Evolutionary conservation across 2,113 vertebrate genomes (phyloP).

Genomic region (Laterallus jamaicensis): DNA sequence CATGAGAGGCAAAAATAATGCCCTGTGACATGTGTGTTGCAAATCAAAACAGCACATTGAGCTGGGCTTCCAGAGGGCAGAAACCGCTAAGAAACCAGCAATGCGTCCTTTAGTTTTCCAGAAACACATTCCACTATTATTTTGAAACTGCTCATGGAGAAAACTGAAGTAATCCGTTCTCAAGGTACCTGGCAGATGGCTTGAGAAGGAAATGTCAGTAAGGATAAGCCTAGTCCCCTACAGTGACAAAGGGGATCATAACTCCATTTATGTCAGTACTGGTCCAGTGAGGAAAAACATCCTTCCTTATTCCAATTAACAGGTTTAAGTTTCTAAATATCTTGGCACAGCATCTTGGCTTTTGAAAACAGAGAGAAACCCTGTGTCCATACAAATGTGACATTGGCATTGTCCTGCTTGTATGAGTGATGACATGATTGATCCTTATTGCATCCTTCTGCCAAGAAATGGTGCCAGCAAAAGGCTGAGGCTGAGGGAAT

Average conservation of each 20-base stretch:
- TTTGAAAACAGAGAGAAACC: background rate
- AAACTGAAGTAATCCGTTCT: background rate
- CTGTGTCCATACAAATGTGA: background rate
- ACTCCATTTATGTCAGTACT: background rate
- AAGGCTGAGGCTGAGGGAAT: background rate
- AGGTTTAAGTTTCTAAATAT: background rate
- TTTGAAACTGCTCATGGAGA: background rate
- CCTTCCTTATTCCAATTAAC: background rate
- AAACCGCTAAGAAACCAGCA: background rate
- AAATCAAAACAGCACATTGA: background rate
- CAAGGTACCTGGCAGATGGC: background rate
- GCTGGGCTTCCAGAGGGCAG: background rate
- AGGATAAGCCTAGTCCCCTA: background rate
- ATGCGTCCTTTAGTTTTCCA: background rate
- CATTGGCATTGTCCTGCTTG: background rate
- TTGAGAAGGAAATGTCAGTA: background rate
- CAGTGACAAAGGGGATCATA: background rate
- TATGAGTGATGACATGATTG: background rate
- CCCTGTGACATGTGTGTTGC: rapidly evolving
- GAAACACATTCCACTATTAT: background rate
- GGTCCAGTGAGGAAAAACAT: background rate
- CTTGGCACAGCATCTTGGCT: background rate
- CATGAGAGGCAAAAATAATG: background rate
- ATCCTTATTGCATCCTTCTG: background rate
- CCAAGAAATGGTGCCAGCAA: background rate